These are phyloP conservation scores for Scatophagus argus DNA, from an alignment of 2,113 vertebrate species.

Conservation along the genomic window DNA sequence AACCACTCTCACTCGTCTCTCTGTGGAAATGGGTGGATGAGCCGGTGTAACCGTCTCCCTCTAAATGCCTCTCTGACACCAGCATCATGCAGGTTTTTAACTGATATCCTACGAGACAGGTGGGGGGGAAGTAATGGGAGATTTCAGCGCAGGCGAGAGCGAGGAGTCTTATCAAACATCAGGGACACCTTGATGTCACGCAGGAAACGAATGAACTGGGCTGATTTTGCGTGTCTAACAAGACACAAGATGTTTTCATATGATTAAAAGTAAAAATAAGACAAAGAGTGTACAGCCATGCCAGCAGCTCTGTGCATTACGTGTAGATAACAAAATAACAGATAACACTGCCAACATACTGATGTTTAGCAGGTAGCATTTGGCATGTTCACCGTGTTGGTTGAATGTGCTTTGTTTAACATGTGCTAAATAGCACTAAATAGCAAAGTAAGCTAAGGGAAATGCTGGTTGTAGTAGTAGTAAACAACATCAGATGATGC, in stretches of 20 bases:
- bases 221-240: constrained; percentile 6
- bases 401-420: not conserved
- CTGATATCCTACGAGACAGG: constrained; percentile 47
- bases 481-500: no score
- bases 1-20: constrained; percentile 42
- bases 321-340: no score
- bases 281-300: not conserved
- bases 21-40: constrained; percentile 21
- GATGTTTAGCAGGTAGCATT: not conserved
- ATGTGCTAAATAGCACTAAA: not conserved
- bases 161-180: constrained; percentile 37
- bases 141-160: not conserved
- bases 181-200: constrained; percentile 24
- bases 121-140: constrained; percentile 21
- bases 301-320: not conserved
- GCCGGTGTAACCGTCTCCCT: constrained; percentile 20
- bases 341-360: not conserved
- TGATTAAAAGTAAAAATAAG: constrained; percentile 22
- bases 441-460: not conserved
- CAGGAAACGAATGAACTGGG: constrained; percentile 8
- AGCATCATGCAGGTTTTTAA: constrained; percentile 42
- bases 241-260: not conserved
- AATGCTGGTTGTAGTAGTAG: not conserved
- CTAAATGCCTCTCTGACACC: constrained; percentile 55
- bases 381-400: not conserved